phyloP scores from a whole-genome alignment of 2,888 invertebrate genomes.

The Callinectes sapidus region DNA sequence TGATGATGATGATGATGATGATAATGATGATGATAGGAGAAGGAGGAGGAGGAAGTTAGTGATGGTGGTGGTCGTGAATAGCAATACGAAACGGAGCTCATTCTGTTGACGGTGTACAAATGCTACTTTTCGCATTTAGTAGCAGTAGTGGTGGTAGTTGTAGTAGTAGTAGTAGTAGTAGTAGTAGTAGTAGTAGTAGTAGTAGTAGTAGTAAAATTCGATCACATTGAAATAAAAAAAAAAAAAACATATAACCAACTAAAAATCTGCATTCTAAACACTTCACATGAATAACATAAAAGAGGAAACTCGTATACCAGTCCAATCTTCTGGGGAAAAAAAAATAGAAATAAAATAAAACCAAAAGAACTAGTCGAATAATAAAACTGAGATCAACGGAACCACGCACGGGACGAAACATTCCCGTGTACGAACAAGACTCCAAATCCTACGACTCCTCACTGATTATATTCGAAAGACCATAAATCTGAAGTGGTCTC shows the following conservation, averaged over 20 bases:
- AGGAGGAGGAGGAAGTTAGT: background rate
- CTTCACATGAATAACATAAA: background rate
- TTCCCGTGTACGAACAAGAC: slow-evolving; percentile 14
- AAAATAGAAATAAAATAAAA: background rate
- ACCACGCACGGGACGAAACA: background rate
- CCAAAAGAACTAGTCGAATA: background rate
- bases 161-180: background rate
- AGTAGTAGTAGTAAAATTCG: background rate
- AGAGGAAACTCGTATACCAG: background rate
- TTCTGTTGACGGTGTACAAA: background rate
- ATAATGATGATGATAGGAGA: background rate
- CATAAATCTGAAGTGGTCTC: slow-evolving; percentile 39
- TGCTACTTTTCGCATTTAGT: background rate
- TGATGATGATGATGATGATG: background rate
- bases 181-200: slow-evolving; percentile 11
- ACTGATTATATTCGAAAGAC: slow-evolving; percentile 37
- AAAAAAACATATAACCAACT: background rate
- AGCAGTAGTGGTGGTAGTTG: background rate
- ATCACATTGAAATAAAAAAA: background rate
- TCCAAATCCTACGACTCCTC: background rate
- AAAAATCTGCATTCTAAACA: background rate
- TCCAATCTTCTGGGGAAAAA: background rate
- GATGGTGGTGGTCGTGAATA: background rate
- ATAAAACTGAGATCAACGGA: background rate
- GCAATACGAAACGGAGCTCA: background rate